Evolutionary conservation across 64 coral and sea anemone species (phyloP).

Genomic region (Anthopleura sola): DNA sequence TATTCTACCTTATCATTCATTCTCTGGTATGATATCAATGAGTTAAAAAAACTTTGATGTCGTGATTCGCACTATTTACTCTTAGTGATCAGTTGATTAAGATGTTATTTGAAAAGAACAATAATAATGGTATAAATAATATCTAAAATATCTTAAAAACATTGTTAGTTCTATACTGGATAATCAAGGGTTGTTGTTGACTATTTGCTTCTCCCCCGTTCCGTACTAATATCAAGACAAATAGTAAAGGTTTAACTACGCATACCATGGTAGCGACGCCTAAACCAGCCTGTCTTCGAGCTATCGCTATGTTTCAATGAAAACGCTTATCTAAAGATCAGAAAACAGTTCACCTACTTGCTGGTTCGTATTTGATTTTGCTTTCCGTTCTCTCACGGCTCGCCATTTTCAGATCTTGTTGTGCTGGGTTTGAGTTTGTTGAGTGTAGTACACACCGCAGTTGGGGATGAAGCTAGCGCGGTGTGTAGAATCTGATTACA

Average conservation of each 20-base stretch:
- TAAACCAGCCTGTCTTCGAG: neutral
- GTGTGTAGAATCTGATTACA: neutral
- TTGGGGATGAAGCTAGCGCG: neutral
- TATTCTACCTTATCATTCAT: no score
- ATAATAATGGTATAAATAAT: no score
- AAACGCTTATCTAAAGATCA: neutral
- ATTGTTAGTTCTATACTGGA: no score
- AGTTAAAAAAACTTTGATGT: no score
- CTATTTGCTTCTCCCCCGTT: neutral
- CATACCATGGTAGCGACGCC: neutral
- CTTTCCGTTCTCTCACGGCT: constrained; percentile 39
- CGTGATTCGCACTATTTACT: no score
- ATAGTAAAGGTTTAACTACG: neutral
- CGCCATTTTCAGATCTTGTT: neutral
- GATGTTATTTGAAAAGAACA: no score
- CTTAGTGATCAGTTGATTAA: no score
- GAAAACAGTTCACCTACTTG: constrained; percentile 33
- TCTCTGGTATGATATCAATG: no score
- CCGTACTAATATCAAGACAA: neutral
- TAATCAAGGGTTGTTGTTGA: no score
- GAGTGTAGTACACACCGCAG: neutral
- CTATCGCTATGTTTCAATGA: neutral
- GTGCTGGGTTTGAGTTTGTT: neutral
- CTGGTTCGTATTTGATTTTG: constrained; percentile 54
- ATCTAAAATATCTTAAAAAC: no score